phyloP scores from a whole-genome alignment of 2,797 vertebrate genomes.

The Dendrocincla tyrannina region DNA sequence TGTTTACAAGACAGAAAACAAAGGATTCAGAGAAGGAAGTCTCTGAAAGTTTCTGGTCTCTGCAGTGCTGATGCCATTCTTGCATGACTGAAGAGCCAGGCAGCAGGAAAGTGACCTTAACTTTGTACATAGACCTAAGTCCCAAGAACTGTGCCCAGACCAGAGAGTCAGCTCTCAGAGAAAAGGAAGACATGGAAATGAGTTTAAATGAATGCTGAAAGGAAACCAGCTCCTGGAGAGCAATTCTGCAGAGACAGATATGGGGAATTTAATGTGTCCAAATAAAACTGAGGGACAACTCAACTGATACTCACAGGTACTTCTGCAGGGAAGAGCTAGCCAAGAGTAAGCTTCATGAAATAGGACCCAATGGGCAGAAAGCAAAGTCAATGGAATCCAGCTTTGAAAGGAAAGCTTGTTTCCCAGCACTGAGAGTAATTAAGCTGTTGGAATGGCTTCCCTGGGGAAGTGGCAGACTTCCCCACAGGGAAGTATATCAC shows the following conservation, averaged over 20 bases:
- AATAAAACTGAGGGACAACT: background rate
- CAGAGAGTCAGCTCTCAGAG: background rate
- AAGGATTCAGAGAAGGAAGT: background rate
- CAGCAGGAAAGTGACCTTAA: background rate
- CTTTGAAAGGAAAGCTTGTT: background rate
- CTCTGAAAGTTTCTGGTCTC: background rate
- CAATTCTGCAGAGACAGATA: background rate
- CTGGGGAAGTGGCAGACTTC: background rate
- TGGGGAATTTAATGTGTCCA: background rate
- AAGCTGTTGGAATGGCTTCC: background rate
- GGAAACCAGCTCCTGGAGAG: background rate
- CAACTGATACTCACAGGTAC: background rate
- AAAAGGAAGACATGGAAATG: background rate
- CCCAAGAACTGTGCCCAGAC: background rate
- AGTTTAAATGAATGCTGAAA: background rate
- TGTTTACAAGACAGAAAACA: background rate
- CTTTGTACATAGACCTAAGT: background rate
- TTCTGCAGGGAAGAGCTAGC: background rate
- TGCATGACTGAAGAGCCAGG: background rate
- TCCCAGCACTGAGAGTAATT: background rate
- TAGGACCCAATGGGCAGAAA: background rate
- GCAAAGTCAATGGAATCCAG: background rate
- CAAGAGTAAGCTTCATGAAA: background rate
- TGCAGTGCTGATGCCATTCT: background rate
- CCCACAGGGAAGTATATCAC: background rate